A percentile compares a stretch with the other conserved stretches of the same genome.
Conservation (phyloP, 1,140 invertebrate species). For the Plodia interpunctella region DNA sequence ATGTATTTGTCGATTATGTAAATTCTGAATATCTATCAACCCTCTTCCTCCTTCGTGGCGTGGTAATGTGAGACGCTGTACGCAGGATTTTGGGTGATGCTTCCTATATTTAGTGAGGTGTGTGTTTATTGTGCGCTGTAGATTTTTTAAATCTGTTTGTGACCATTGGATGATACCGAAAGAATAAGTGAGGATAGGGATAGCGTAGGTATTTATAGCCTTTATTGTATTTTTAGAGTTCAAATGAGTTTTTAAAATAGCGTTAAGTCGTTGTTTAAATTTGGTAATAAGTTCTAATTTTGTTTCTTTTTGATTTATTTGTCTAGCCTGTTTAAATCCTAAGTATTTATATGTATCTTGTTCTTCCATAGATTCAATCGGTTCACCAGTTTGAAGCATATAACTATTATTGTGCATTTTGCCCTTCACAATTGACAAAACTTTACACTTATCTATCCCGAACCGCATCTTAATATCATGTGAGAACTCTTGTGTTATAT, state of each 20-base stretch:
- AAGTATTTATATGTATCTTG: neutral
- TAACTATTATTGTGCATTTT: neutral
- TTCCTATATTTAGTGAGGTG: constrained; percentile 13
- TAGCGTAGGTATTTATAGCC: constrained; percentile 3
- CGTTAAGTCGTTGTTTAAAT: constrained; percentile 6
- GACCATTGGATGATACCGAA: neutral
- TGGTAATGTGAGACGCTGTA: constrained; percentile 11
- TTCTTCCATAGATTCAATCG: constrained; percentile 2
- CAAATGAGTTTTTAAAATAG: neutral
- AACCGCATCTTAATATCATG: constrained; percentile 13
- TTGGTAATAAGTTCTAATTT: neutral
- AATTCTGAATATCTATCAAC: constrained; percentile 16
- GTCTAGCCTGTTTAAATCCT: constrained; percentile 3
- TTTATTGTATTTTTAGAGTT: neutral
- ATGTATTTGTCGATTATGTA: constrained; percentile 16
- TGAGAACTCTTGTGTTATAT: constrained; percentile 10
- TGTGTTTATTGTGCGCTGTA: constrained; percentile 12
- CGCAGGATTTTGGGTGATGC: constrained; percentile 15
- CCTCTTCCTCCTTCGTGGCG: constrained; percentile 13
- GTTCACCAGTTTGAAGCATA: neutral
- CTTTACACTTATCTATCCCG: constrained; percentile 12
- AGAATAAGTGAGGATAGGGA: constrained; percentile 1
- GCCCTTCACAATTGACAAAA: neutral
- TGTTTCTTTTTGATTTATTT: neutral
- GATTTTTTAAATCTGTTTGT: neutral